Conservation (phyloP, 2,797 vertebrate species). For the Aphelocoma californica region DNA sequence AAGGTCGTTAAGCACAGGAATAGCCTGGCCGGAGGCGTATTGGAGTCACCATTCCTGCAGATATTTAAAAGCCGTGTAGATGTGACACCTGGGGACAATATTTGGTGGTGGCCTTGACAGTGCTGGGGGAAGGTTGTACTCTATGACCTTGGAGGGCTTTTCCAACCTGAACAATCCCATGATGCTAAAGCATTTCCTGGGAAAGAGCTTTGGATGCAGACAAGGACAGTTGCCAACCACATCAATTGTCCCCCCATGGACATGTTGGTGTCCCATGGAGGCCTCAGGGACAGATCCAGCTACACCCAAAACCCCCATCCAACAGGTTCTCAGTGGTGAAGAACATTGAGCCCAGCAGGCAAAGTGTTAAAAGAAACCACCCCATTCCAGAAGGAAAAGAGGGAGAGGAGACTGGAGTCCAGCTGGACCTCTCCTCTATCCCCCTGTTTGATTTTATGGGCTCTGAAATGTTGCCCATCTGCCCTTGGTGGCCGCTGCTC, state of each 20-base stretch:
- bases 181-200: background rate
- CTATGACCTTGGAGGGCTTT: background rate
- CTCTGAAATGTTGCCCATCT: conserved; percentile 71
- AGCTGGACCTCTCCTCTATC: background rate
- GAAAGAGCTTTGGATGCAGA: background rate
- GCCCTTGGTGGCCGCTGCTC: conserved; percentile 62
- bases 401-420: background rate
- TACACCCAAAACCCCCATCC: background rate
- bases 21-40: background rate
- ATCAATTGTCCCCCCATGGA: rapidly evolving
- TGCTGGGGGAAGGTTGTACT: background rate
- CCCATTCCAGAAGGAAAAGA: background rate
- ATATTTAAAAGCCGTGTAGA: rapidly evolving
- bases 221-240: rapidly evolving
- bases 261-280: background rate
- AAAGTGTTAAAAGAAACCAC: background rate
- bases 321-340: background rate
- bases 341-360: background rate
- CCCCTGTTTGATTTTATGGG: conserved; percentile 60
- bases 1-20: rapidly evolving
- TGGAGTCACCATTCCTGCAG: background rate
- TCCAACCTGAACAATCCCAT: background rate
- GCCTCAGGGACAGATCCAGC: background rate
- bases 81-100: background rate
- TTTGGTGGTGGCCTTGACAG: background rate